A percentile compares a stretch with the other conserved stretches of the same genome.
Evolutionary conservation across 1,140 invertebrate species (phyloP).

Genomic region (Saxidomus purpurata): DNA sequence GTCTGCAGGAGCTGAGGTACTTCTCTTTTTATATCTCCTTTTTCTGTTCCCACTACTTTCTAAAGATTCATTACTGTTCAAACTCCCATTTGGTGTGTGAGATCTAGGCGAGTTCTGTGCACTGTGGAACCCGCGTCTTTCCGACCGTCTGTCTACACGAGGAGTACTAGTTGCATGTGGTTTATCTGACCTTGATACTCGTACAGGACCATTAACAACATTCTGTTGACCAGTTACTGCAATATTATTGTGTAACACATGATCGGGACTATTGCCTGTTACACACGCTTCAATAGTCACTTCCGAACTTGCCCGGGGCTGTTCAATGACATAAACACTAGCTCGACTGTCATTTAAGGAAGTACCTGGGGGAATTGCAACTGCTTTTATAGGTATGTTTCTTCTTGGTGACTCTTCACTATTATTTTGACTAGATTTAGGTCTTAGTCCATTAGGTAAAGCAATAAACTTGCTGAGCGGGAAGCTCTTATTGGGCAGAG

Average conservation of each 20-base stretch:
- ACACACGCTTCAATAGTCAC: constrained; percentile 38
- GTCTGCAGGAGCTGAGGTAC: constrained; percentile 44
- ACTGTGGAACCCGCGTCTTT: neutral
- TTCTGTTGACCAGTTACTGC: neutral
- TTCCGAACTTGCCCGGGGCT: constrained; percentile 4
- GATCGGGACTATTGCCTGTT: constrained; percentile 36
- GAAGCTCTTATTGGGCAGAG: constrained; percentile 65
- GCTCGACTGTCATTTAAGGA: constrained; percentile 60
- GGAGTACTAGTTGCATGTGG: constrained; percentile 57
- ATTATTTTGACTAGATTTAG: constrained; percentile 63
- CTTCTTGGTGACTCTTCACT: constrained; percentile 63
- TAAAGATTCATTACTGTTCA: constrained; percentile 53
- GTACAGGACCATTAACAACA: neutral
- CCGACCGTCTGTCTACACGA: neutral
- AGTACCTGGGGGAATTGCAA: constrained; percentile 65
- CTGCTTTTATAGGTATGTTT: constrained; percentile 72
- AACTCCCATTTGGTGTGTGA: neutral
- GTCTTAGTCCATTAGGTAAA: constrained; percentile 72
- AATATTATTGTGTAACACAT: constrained; percentile 29
- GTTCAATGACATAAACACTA: constrained; percentile 40
- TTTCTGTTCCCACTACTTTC: constrained; percentile 43
- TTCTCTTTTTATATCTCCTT: constrained; percentile 55
- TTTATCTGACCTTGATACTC: neutral
- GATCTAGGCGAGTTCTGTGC: constrained; percentile 51
- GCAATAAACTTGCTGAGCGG: constrained; percentile 77